These are phyloP conservation scores for Xanthorhoe designata DNA, from an alignment of 2,888 invertebrate genomes.

Conservation along the genomic window DNA sequence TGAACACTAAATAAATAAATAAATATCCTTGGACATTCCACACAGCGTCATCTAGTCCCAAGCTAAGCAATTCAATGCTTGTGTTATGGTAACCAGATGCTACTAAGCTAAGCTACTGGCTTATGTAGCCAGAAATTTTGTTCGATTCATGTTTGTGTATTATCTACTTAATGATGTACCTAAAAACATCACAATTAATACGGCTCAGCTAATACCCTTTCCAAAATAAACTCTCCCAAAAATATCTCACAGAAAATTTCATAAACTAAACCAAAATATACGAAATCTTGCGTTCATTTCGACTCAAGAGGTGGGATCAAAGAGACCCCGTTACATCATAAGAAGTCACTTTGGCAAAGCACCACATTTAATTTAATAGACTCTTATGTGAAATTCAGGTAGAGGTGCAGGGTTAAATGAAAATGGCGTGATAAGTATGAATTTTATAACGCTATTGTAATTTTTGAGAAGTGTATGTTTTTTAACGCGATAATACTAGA, in stretches of 20 bases:
- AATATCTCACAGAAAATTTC: slow-evolving; percentile 9
- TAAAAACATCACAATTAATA: neutral
- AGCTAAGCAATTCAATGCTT: no score
- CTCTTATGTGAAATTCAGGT: slow-evolving; percentile 54
- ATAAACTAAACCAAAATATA: slow-evolving; percentile 31
- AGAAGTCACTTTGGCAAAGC: slow-evolving; percentile 61
- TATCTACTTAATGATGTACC: no score
- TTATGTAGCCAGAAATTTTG: no score
- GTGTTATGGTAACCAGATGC: no score
- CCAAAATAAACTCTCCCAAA: neutral
- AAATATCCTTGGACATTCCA: no score
- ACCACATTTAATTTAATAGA: slow-evolving; percentile 67
- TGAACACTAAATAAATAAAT: no score
- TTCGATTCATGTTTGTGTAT: no score
- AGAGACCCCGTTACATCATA: slow-evolving; percentile 58
- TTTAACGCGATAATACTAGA: neutral
- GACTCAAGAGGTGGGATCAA: slow-evolving; percentile 58
- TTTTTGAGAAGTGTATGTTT: slow-evolving; percentile 11
- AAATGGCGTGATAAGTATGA: slow-evolving; percentile 32
- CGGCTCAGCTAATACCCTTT: neutral
- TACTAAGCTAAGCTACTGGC: no score
- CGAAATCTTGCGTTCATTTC: slow-evolving; percentile 42
- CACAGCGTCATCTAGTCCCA: no score
- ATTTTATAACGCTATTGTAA: slow-evolving; percentile 23
- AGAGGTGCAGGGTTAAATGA: slow-evolving; percentile 45